Percentiles rank a stretch among this genome's conserved stretches.
Conservation (phyloP, 2,888 invertebrate species). For the Scaptomyza flava region DNA sequence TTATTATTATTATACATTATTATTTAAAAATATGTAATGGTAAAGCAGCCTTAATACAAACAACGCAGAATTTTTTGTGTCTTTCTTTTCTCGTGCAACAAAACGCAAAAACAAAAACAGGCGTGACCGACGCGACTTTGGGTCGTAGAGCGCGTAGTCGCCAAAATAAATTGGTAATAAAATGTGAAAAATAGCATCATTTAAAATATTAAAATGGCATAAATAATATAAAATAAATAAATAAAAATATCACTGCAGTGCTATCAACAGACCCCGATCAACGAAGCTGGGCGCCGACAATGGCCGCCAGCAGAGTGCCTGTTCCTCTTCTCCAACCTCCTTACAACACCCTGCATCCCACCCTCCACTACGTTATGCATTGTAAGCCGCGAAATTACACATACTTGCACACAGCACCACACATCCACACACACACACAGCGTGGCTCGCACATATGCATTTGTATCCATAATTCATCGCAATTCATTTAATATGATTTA, state of each 20-base stretch:
- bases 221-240: conserved; percentile 76
- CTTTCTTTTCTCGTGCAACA: conserved; percentile 2
- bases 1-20: conserved; percentile 45
- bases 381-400: conserved; percentile 63
- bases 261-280: conserved; percentile 40
- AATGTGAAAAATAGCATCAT: conserved; percentile 78
- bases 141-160: conserved; percentile 35
- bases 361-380: conserved; percentile 28
- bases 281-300: conserved; percentile 29
- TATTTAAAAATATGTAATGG: conserved; percentile 58
- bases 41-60: conserved; percentile 38
- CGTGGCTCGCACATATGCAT: conserved; percentile 42
- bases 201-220: conserved; percentile 77
- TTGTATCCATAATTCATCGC: conserved; percentile 70
- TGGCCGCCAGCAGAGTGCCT: conserved; percentile 38
- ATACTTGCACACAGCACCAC: conserved; percentile 7
- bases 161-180: conserved; percentile 77
- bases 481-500: conserved; percentile 78
- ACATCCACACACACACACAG: not conserved
- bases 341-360: not conserved
- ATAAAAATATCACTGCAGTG: conserved; percentile 74
- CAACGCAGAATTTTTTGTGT: conserved; percentile 16
- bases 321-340: too few relatives aligned
- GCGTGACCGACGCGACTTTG: conserved; percentile 43
- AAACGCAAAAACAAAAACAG: conserved; percentile 4